Evolutionary conservation across 2,888 invertebrate species (phyloP), one percentile per base, ranked within the genome.

Genomic region (Agrochola lota): DNA sequence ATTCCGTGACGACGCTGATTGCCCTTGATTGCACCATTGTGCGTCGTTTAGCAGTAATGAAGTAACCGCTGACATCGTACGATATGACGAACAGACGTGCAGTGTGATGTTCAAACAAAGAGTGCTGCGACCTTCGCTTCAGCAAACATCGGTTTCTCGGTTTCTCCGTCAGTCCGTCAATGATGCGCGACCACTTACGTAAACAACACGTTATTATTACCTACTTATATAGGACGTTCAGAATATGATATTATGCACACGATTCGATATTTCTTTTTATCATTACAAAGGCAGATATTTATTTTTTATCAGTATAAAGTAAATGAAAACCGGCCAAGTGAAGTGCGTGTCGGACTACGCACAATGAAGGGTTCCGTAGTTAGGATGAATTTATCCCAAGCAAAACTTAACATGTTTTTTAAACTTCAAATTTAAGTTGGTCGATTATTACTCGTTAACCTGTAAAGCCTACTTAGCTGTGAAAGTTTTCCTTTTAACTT

Each of bases 21-120:
- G 86, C 78, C 84, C 82, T 85, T 84, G 86, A 88, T 85, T 87
- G 83, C 81, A 68, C 80, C 69, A 87, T 87, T 85, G 85, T 85
- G 83, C 85, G 88, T 88, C 89, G 86, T 90, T 91, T 90, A 86
- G 84, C 78, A 74, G 78, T 90, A 89, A 92, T 91, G 87, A 88
- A 88, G 90, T 90, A 91, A 92, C 91, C 90, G 89, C 77, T 79
- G 71, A 78, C 77, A 81, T 84, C 84, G 74, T 85, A 66, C 78
- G 74, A 83, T 77, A 77, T 80, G 84, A 80, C 79, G 71, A 60
- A 40, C 71, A 57, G 46, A 57, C 71, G 68, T 78, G 68, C 77
- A 78, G 72, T 72, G 60, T 59, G 55, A 62, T 68, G 76, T 76
- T 68, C 70, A 81, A 88, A 85, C 80, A 88, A 83, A 83, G 78